Base-by-base conservation (phyloP, 92 coral and sea anemone species). In the Porites evermanni region DNA sequence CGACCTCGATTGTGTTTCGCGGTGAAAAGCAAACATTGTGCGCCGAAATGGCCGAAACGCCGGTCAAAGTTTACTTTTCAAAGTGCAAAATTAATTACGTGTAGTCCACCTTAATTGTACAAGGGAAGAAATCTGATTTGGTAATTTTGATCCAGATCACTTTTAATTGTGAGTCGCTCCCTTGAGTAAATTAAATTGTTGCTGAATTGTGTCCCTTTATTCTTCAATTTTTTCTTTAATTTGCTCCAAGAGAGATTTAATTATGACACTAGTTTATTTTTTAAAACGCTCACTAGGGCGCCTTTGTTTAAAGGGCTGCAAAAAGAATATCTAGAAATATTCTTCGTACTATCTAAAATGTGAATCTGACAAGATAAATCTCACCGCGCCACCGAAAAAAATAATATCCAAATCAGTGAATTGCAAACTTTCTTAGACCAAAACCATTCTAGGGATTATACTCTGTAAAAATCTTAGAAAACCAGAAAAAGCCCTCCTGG, bases 11-110 rank as follows among this genome's bases (percentile, higher is more conserved):
- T 87, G 91, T 81, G 19, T 71, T 66, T 82, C 87, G 80, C 68
- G 79, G 84, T 24, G 67, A 87, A 50, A 81, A 60, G 60, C 63
- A 80, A 81, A 81, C 87, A 80, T 20, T 52, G 10, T 38, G 72
- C 66, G 67, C 53, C 81, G 64, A 67, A 53, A 72, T 67, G 75
- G 79, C 81, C 75, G 78, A 72, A 53, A 87, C 52, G 87, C 67
- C 76, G 82, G 59, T 13, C 76, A 54, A 52, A 87, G 91, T 87
- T 87, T 80, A 81, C 91, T 81, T 80, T 81, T 47, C 29, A 73
- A 80, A 73, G 83, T 77, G 82, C 82, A 87, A 81, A 87, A 70
- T 87, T 87, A 87, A 87, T 87, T 87, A 81, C 79, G 69, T 56
- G 51, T 64, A 52, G 79, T 38, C 67, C 66, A 79, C 23, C 74